Evolutionary conservation across 2,797 vertebrate species (phyloP).

Genomic region (Zenarchopterus dispar): DNA sequence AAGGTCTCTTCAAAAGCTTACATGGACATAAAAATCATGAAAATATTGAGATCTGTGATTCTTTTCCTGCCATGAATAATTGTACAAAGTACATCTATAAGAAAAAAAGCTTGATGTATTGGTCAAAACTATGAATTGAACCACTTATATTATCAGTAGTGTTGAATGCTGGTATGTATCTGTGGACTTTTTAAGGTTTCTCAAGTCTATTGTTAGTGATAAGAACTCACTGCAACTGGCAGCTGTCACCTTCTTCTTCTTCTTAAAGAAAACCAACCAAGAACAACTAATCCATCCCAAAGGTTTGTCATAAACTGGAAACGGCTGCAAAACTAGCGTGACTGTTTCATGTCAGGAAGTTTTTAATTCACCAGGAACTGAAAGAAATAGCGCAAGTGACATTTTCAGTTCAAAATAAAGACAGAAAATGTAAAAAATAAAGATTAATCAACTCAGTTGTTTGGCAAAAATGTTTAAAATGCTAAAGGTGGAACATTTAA

Average conservation of each 20-base stretch:
- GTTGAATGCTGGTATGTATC: not conserved
- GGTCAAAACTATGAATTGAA: not conserved
- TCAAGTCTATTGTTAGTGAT: conserved; percentile 5
- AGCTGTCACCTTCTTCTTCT: conserved; percentile 1
- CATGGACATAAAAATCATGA: not conserved
- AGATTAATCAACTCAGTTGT: not conserved
- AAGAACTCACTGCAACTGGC: not conserved
- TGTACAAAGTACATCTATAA: too few species aligned
- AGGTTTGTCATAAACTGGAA: too few species aligned
- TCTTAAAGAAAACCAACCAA: not conserved
- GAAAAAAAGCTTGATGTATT: not conserved
- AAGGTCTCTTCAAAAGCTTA: not conserved
- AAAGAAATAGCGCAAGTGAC: too few species aligned
- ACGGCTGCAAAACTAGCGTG: too few species aligned
- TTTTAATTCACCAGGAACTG: too few species aligned
- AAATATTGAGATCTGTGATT: not conserved
- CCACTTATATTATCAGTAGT: not conserved
- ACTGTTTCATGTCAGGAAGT: too few species aligned
- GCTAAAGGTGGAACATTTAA: not conserved
- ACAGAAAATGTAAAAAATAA: not conserved
- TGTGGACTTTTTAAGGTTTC: not conserved
- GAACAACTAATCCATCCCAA: not conserved
- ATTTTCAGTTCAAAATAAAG: too few species aligned
- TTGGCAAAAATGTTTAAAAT: too few species aligned
- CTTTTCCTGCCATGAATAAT: too few species aligned